Evolutionary conservation across 1,140 invertebrate species (phyloP).

Genomic region (Musca vetustissima): DNA sequence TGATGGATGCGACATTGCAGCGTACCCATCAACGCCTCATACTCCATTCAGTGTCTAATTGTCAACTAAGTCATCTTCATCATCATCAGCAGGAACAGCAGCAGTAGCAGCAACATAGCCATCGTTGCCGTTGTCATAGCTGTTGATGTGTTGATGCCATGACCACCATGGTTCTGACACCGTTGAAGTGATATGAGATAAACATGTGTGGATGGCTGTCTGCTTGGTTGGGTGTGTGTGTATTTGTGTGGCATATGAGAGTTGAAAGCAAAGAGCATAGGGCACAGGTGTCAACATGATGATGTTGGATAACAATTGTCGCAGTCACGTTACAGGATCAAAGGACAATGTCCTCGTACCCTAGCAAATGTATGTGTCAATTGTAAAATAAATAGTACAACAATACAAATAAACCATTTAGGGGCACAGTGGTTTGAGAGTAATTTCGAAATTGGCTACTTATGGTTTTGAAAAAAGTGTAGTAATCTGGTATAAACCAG

Average conservation of each 20-base stretch:
- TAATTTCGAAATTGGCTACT: no score
- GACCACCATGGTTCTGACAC: neutral
- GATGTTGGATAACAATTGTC: conserved; percentile 22
- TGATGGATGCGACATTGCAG: no score
- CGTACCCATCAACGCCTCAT: no score
- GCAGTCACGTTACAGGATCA: conserved; percentile 19
- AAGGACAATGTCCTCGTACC: conserved; percentile 9
- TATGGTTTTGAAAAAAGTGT: no score
- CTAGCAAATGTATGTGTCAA: neutral
- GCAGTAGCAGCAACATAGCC: neutral
- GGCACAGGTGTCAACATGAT: conserved; percentile 16
- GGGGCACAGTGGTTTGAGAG: neutral
- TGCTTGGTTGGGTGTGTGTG: neutral
- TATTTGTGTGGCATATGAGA: neutral
- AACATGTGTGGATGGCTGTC: conserved; percentile 3
- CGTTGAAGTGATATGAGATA: neutral
- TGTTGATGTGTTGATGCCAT: conserved; percentile 1
- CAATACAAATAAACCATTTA: neutral
- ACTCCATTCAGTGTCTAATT: no score
- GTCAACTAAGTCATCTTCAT: no score
- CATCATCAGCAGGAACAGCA: no score
- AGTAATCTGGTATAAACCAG: no score
- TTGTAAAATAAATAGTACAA: neutral
- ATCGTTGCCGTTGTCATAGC: neutral
- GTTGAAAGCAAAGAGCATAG: neutral